Conservation (phyloP, 2,888 invertebrate species). For the Hirtodrosophila confusa region DNA sequence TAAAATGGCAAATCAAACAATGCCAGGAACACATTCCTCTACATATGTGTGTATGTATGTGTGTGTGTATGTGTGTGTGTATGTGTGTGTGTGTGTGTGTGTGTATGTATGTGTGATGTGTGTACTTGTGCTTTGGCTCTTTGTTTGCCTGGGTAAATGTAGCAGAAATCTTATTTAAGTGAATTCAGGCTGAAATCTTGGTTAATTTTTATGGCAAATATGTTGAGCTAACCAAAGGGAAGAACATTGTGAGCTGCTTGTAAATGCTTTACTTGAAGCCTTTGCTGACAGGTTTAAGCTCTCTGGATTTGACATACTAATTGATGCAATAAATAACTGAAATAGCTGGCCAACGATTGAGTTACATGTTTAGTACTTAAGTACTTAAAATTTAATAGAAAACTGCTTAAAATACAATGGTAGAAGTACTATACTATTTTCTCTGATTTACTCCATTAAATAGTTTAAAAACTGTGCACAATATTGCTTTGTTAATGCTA, state of each 20-base stretch:
- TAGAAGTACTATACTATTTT: too few species aligned
- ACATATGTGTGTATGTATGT: constrained; percentile 10
- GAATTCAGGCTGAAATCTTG: constrained; percentile 79
- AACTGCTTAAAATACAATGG: too few species aligned
- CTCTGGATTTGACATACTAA: constrained; percentile 43
- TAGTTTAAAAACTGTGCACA: constrained; percentile 1
- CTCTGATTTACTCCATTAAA: too few species aligned
- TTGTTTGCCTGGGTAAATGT: constrained; percentile 63
- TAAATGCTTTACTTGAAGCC: constrained; percentile 26
- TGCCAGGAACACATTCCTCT: constrained; percentile 25
- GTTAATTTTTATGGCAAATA: constrained; percentile 77
- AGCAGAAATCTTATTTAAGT: constrained; percentile 70
- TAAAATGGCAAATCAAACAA: constrained; percentile 76
- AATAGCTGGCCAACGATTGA: constrained; percentile 23
- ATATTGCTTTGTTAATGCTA: constrained; percentile 1
- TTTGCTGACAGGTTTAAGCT: constrained; percentile 44
- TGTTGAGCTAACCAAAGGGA: constrained; percentile 38
- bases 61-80: neutral
- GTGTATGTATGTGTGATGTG: constrained; percentile 18
- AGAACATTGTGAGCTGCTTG: constrained; percentile 18
- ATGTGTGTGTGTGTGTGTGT: constrained; percentile 13
- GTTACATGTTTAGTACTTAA: constrained; percentile 19
- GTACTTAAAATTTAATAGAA: too few species aligned
- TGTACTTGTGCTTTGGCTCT: constrained; percentile 24
- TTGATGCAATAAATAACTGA: constrained; percentile 48